A percentile compares a stretch with the other conserved stretches of the same genome.
Conservation (phyloP, 1,140 invertebrate genomes). For the Pseudomyrmex flavicornis region DNA sequence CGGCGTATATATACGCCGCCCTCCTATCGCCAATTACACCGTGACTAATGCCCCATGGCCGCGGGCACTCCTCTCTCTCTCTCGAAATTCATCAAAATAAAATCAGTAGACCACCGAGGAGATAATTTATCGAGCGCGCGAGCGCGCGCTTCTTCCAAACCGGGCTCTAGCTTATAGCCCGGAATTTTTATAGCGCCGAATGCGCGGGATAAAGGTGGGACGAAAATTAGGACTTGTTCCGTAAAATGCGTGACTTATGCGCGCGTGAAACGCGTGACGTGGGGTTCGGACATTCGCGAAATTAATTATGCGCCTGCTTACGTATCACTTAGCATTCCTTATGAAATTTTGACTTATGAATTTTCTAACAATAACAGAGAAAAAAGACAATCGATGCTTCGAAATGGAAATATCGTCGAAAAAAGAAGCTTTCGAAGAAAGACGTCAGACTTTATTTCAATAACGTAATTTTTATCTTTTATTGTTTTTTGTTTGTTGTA, state of each 20-base stretch:
- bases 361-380: not conserved
- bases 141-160: conserved; percentile 16
- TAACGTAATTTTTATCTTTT: too few species aligned
- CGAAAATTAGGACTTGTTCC: conserved; percentile 58
- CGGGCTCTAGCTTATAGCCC: conserved; percentile 13
- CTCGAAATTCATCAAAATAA: conserved; percentile 83
- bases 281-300: conserved; percentile 15
- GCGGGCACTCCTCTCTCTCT: conserved; percentile 74
- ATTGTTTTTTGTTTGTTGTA: too few species aligned
- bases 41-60: conserved; percentile 80
- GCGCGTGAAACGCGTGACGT: conserved; percentile 7
- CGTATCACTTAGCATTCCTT: conserved; percentile 9
- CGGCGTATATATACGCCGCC: conserved; percentile 18
- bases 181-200: conserved; percentile 60
- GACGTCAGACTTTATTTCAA: too few species aligned
- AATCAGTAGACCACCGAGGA: conserved; percentile 75
- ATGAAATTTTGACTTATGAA: not conserved
- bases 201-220: conserved; percentile 11
- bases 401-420: too few species aligned
- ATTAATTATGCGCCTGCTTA: conserved; percentile 39
- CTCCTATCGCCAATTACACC: conserved; percentile 79
- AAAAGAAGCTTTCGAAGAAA: too few species aligned
- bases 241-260: conserved; percentile 46
- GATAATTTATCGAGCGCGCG: conserved; percentile 71
- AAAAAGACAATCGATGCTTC: not conserved